A percentile compares a stretch with the other conserved stretches of the same genome.
Evolutionary conservation across 64 coral and sea anemone species (phyloP).

Genomic region (Montipora foliosa): DNA sequence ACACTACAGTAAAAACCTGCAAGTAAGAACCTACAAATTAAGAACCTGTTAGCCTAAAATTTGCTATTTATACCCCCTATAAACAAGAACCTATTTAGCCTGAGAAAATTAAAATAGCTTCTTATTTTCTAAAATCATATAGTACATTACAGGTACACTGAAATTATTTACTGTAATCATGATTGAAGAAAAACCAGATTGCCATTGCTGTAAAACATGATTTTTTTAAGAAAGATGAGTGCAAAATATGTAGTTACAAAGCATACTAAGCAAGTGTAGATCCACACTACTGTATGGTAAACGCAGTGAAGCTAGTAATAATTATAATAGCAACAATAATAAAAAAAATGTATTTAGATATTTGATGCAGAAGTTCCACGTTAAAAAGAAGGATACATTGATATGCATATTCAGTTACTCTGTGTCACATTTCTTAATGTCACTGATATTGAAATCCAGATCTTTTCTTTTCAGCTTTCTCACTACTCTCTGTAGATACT

Average conservation of each 20-base stretch:
- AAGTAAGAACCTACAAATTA: too few species aligned
- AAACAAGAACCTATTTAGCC: too few species aligned
- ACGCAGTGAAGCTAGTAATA: conserved; percentile 63
- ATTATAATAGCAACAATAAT: conserved; percentile 75
- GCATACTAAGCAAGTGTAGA: conserved; percentile 62
- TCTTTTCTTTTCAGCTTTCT: conserved; percentile 69
- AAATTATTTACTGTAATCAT: conserved; percentile 33
- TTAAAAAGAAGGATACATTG: conserved; percentile 65
- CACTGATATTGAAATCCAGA: conserved; percentile 75
- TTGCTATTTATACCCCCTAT: too few species aligned
- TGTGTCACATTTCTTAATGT: conserved; percentile 76
- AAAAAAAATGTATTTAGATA: conserved; percentile 71
- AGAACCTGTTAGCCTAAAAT: too few species aligned
- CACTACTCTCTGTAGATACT: conserved; percentile 74
- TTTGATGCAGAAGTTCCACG: conserved; percentile 61
- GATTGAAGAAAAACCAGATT: conserved; percentile 45
- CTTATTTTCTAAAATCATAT: conserved; percentile 39
- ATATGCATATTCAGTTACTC: conserved; percentile 81
- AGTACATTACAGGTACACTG: conserved; percentile 33
- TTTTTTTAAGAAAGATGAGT: conserved; percentile 70
- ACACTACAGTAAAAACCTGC: too few species aligned
- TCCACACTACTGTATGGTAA: conserved; percentile 68
- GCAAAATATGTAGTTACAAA: conserved; percentile 66
- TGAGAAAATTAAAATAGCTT: conserved; percentile 11
- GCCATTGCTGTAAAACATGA: conserved; percentile 65